phyloP scores from a whole-genome alignment of 2,113 vertebrate genomes.

The Neofelis nebulosa region DNA sequence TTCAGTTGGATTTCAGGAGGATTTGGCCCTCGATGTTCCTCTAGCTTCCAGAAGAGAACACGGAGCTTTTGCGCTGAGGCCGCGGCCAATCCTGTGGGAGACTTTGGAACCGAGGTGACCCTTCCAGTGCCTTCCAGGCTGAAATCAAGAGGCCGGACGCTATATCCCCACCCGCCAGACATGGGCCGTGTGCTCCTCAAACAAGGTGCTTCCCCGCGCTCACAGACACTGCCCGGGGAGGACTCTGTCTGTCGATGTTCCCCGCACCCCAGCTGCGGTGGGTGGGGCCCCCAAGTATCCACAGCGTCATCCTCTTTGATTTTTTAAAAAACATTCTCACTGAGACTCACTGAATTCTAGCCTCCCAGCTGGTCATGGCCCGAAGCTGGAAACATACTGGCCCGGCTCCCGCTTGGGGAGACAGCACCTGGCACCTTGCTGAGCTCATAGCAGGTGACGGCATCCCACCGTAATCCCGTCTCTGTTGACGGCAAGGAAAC shows the following conservation, averaged over 20 bases:
- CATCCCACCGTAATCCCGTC: rapidly evolving
- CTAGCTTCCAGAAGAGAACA: neutral
- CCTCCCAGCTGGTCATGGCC: neutral
- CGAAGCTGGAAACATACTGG: neutral
- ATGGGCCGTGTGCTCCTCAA: rapidly evolving
- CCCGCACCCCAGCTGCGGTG: too few relatives aligned
- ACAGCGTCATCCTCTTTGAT: too few relatives aligned
- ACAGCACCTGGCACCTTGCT: neutral
- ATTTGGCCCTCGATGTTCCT: neutral
- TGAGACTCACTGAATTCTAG: neutral
- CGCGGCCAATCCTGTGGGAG: neutral
- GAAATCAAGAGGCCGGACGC: neutral
- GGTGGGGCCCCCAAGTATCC: neutral
- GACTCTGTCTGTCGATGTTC: rapidly evolving
- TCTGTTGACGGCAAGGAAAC: neutral
- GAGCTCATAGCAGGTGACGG: rapidly evolving
- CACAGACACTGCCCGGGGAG: rapidly evolving
- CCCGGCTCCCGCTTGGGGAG: neutral
- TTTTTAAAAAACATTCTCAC: too few relatives aligned
- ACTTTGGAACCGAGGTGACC: neutral
- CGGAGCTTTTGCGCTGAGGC: neutral
- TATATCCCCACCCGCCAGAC: neutral
- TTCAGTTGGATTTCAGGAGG: neutral
- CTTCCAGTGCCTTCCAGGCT: neutral
- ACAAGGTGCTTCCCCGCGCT: rapidly evolving